Evolutionary conservation across 2,113 vertebrate species (phyloP), one percentile per base, ranked within the genome.

Genomic region (Suncus etruscus): DNA sequence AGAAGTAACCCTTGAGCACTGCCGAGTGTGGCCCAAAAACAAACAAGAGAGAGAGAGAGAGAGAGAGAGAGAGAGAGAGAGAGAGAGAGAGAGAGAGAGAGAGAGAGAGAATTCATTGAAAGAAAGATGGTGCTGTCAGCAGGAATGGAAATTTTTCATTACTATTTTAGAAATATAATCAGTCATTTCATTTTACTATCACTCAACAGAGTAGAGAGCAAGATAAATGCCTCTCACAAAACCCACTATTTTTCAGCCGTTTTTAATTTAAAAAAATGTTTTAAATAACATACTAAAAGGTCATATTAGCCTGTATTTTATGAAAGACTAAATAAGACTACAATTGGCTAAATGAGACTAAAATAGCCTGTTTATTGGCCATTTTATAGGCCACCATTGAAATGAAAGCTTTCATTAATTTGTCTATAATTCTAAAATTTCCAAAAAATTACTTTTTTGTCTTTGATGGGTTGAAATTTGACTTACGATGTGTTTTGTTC

Each of bases 81-180:
- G 76, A 68, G 39, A 39, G 39, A 39, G 39, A 39, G 5, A 39
- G 39, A 39, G 39, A 39, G 39, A 39, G 39, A 39, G 5, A 39
- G 39, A 39, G 39, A 39, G 39, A 75, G 29, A 94, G 76, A 68
- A 83, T 2, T 69, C 29, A 74, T 48, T 50, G 54, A 88, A 94
- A 94, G 65, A 76, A 92, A 93, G 29, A 73, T 32, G 27, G 11
- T 48, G 2, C 70, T 86, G 20, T 84, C 68, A 86, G 25, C 48
- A 91, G 84, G n/a, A 92, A 94, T 47, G 48, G 12, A 77, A 68
- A 89, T 66, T 69, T 86, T 90, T 77, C 92, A 80, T 95, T 68
- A 74, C 48, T 91, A 61, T 83, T 72, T 51, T 91, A 77, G 72
- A 93, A 88, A 27, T 68, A 87, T 25, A 31, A 86, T 3, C 22